phyloP scores from a whole-genome alignment of 64 coral and sea anemone species.

The Catalaphyllia jardinei region DNA sequence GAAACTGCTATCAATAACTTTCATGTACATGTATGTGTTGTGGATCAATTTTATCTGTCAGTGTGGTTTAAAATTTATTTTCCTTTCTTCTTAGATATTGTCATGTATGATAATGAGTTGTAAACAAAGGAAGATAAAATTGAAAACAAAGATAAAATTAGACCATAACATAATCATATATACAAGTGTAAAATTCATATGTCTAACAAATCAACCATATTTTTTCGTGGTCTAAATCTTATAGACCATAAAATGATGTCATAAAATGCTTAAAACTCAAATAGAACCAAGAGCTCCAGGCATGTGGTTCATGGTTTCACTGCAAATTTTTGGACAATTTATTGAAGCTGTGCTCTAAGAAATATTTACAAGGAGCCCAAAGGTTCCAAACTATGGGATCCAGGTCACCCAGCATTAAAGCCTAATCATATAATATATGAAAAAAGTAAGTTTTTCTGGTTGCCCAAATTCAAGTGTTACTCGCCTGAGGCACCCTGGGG shows the following conservation, averaged over 20 bases:
- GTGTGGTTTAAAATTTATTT: slow-evolving; percentile 6
- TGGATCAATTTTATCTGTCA: slow-evolving; percentile 20
- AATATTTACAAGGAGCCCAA: too few relatives aligned
- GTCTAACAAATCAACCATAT: background rate
- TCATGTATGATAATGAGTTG: background rate
- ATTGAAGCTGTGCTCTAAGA: background rate
- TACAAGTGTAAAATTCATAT: background rate
- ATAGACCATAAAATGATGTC: slow-evolving; percentile 22
- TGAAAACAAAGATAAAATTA: background rate
- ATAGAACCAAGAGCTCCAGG: background rate
- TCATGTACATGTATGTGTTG: slow-evolving; percentile 9
- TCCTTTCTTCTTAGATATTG: slow-evolving; percentile 20
- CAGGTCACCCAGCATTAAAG: too few relatives aligned
- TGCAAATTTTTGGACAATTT: background rate
- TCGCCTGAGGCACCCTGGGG: too few relatives aligned
- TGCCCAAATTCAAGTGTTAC: too few relatives aligned
- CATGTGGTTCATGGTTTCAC: background rate
- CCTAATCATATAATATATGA: too few relatives aligned
- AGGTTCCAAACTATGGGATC: too few relatives aligned
- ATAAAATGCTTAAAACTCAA: slow-evolving; percentile 4
- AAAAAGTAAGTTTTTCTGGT: too few relatives aligned
- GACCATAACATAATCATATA: background rate
- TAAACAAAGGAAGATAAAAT: background rate
- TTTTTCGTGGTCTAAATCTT: slow-evolving; percentile 6
- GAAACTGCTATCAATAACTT: slow-evolving; percentile 12